Base-by-base conservation (phyloP, 30 jellyfish, hydroid and myxozoan genomes). In the Cassiopea andromeda region DNA sequence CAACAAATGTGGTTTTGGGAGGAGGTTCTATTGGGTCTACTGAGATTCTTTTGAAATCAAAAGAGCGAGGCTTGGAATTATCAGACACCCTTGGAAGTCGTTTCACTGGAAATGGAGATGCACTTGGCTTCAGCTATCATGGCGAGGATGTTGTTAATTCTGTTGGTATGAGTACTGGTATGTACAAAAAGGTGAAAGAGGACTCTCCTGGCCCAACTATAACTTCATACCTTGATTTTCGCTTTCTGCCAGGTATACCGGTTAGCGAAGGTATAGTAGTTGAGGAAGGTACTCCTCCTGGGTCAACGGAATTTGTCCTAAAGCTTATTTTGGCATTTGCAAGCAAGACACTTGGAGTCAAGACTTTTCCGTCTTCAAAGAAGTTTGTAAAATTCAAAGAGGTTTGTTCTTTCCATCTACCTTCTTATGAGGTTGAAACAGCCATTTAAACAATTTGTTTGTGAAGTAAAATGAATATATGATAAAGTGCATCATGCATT, bases 1-100 rank as follows among this genome's bases (percentile, higher is more conserved):
- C 93, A 15, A 76, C 44, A 54, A 76, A 74, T 48, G 97, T 90
- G 27, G 58, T 90, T 77, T 66, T 90, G n/a, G 97, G 97, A 58
- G 97, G 93, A 15, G 97, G 97, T 1, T 64, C 97, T 8, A 54
- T 90, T 66, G 97, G 97, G 4, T 90, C 97, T 54, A 79, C 97
- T 12, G 76, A 83, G 68, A 77, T 90, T 5, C 73, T 90, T 43
- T 82, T 90, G 77, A 77, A 83, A 44, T 90, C 97, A 83, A 90
- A 90, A 77, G 90, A 76, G 46, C 90, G 89, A 12, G 97, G 97
- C 43, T 74, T 90, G 6, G 93, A 83, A 18, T 43, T 90, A 60
- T 90, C 97, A 27, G 93, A 90, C 59, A 59, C 73, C 68, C 45
- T 90, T 15, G 97, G 97, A 1, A 48, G 83, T 0, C 71, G 88